A percentile compares a stretch with the other conserved stretches of the same genome.
Conservation (phyloP, 2,797 vertebrate species). For the Netta rufina region DNA sequence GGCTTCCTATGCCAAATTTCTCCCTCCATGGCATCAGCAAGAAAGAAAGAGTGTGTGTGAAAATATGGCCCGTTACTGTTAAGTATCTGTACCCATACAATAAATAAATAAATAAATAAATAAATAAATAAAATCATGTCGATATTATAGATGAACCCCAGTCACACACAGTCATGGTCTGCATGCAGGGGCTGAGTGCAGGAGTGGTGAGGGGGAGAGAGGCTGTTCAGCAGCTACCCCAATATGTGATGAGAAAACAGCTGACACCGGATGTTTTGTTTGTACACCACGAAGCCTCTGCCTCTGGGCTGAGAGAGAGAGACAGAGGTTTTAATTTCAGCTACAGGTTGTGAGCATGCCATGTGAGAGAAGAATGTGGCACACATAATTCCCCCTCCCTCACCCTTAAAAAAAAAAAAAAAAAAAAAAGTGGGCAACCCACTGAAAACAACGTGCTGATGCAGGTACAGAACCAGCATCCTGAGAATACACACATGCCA, state of each 20-base stretch:
- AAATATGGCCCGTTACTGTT: background rate
- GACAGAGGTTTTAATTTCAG: background rate
- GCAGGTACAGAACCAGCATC: background rate
- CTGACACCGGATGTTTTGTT: background rate
- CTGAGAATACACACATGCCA: background rate
- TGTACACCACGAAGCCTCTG: background rate
- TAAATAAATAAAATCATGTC: background rate
- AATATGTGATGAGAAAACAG: background rate
- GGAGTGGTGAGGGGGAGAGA: background rate
- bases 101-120: no score
- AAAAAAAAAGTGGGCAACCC: background rate
- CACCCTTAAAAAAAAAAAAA: no score
- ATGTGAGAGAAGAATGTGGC: background rate
- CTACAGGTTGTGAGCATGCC: background rate
- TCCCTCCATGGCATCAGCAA: background rate
- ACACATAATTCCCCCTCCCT: background rate
- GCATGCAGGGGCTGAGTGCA: background rate
- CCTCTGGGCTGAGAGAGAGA: background rate
- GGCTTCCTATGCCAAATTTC: rapidly evolving
- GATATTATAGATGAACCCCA: background rate
- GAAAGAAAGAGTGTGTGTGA: background rate
- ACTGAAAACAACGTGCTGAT: background rate
- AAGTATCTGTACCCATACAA: background rate
- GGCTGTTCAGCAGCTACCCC: background rate
- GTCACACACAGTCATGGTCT: background rate